Percentiles rank a stretch among this genome's conserved stretches.
Evolutionary conservation across 2,113 vertebrate species (phyloP).

Genomic region (Lepisosteus osseus): DNA sequence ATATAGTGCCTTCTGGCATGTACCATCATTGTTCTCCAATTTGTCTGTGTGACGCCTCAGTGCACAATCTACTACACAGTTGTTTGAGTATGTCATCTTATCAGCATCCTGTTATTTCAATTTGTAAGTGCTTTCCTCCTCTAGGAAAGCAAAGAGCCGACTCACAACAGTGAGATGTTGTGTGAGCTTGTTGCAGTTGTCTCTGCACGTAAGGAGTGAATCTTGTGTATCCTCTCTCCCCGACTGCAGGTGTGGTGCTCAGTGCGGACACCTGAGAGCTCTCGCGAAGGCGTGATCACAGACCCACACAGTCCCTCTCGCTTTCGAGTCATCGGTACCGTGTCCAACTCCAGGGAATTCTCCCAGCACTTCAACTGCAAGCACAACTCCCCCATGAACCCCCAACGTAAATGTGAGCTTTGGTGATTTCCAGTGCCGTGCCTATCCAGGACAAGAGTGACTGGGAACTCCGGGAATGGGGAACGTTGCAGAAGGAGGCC

Average conservation of each 20-base stretch:
- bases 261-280: slow-evolving; percentile 87
- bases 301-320: slow-evolving; percentile 93
- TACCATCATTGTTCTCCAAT: no score
- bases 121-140: neutral
- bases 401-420: slow-evolving; percentile 85
- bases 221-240: neutral
- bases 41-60: no score
- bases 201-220: neutral
- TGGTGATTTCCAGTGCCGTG: slow-evolving; percentile 70
- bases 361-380: slow-evolving; percentile 84
- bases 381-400: slow-evolving; percentile 83
- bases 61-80: no score
- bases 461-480: no score
- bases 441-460: no score
- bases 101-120: neutral
- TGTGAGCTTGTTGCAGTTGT: neutral
- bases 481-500: no score
- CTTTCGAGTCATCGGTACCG: slow-evolving; percentile 86
- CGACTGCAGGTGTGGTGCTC: slow-evolving; percentile 88
- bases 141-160: no score
- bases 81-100: no score
- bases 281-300: slow-evolving; percentile 89
- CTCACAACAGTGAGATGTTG: neutral
- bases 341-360: slow-evolving; percentile 89
- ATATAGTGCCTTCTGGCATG: no score